A percentile compares a stretch with the other conserved stretches of the same genome.
These are phyloP conservation scores for Pseudomyrmex pallidus DNA, from an alignment of 1,140 invertebrate genomes.

Conservation along the genomic window DNA sequence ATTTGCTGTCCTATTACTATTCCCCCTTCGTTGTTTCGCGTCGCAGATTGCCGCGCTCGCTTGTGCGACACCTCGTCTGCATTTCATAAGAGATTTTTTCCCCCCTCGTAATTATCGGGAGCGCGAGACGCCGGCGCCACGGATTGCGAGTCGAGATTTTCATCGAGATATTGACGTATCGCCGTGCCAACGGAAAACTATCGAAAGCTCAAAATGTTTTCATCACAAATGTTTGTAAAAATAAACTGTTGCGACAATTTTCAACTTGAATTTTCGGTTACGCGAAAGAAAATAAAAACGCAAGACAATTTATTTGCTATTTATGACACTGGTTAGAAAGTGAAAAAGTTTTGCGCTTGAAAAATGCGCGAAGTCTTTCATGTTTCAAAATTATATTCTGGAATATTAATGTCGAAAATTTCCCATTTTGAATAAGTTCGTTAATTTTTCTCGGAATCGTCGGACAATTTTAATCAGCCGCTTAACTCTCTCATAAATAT, in stretches of 20 bases:
- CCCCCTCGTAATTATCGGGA: constrained; percentile 36
- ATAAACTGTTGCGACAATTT: background rate
- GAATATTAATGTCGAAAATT: background rate
- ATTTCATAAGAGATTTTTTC: background rate
- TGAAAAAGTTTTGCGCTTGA: no score
- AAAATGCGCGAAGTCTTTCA: no score
- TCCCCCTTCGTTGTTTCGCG: constrained; percentile 8
- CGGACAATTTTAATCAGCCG: constrained; percentile 1
- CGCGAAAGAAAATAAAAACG: background rate
- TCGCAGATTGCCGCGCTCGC: constrained; percentile 22
- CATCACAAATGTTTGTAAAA: background rate
- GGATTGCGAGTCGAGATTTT: constrained; percentile 62
- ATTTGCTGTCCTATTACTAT: background rate
- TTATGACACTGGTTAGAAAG: no score
- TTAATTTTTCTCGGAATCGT: background rate
- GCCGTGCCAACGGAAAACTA: background rate
- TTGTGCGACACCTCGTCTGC: constrained; percentile 22
- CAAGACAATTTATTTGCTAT: background rate
- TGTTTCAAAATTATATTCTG: background rate
- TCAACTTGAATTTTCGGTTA: background rate
- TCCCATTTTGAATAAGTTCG: no score
- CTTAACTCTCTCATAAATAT: constrained; percentile 67
- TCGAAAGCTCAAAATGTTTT: background rate
- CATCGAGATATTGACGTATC: constrained; percentile 4
- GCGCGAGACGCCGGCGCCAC: constrained; percentile 8